phyloP scores from a whole-genome alignment of 1,140 invertebrate genomes.

The Saccostrea glomerata region DNA sequence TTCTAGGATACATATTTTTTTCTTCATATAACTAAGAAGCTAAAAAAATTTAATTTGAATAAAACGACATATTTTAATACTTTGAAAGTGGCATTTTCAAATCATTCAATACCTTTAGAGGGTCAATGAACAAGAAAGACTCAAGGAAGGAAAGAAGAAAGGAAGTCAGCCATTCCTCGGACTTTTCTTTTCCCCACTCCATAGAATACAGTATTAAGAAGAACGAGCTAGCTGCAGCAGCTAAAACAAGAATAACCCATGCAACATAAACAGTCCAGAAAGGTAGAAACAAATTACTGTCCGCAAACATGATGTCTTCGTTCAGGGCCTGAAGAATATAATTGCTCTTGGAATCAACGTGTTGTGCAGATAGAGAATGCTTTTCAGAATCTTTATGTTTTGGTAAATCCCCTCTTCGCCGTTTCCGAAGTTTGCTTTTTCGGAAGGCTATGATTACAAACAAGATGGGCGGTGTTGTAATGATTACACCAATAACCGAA shows the following conservation, averaged over 20 bases:
- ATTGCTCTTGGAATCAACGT: slow-evolving; percentile 39
- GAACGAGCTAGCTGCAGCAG: slow-evolving; percentile 46
- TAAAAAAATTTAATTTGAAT: too few species aligned
- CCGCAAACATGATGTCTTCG: slow-evolving; percentile 38
- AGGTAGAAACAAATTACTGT: slow-evolving; percentile 54
- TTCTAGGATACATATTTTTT: too few species aligned
- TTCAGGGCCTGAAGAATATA: slow-evolving; percentile 30
- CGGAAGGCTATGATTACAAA: slow-evolving; percentile 49
- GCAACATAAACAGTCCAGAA: slow-evolving; percentile 62
- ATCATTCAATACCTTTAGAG: slow-evolving; percentile 61
- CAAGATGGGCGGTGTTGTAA: slow-evolving; percentile 52
- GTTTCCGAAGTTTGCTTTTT: slow-evolving; percentile 37
- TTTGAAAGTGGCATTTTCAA: neutral
- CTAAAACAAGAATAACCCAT: slow-evolving; percentile 52
- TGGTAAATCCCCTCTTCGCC: slow-evolving; percentile 2
- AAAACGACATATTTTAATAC: too few species aligned
- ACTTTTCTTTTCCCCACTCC: slow-evolving; percentile 65
- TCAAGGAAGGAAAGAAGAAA: slow-evolving; percentile 64
- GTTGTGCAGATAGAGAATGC: neutral
- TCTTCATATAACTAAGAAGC: too few species aligned
- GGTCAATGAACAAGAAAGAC: slow-evolving; percentile 62
- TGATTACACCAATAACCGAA: slow-evolving; percentile 53
- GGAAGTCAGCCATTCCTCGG: slow-evolving; percentile 62
- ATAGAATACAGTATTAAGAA: slow-evolving; percentile 65
- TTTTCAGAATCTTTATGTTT: slow-evolving; percentile 14